Evolutionary conservation across 2,113 vertebrate genomes (phyloP), one percentile per base, ranked within the genome.

Genomic region (Rhea pennata): DNA sequence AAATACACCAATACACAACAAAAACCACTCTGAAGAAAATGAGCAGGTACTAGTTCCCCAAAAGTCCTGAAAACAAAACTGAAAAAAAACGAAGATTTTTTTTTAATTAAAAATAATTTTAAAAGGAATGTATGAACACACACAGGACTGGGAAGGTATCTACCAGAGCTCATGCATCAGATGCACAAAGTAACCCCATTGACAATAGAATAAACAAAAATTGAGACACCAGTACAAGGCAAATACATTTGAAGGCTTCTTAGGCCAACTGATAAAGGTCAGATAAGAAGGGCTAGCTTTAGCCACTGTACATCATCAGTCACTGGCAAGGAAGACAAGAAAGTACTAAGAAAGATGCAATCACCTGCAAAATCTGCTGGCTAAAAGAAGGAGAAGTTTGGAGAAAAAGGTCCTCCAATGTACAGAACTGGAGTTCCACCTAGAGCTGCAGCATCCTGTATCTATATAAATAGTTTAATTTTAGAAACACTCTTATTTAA

Each of bases 301-400:
- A 7, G 22, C 23, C 15, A 27, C 20, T 29, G 23, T 48, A 8
- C 8, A 3, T 27, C 27, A 54, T 51, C 36, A 22, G 56, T 13
- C 42, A 24, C 42, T 48, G 40, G 31, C 61, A 26, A 21, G 40
- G 83, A 5, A 14, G 44, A 40, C 6, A 4, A 44, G 36, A 29
- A n/a, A 39, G 31, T 5, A 26, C 40, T 15, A 12, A 11, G 36
- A 36, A 36, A 8, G 53, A 15, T 9, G 22, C 29, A 26, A 8
- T 39, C 64, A 51, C 17, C 0, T 4, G 13, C 5, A 23, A 15
- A 15, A 10, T 1, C 11, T 23, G 24, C 23, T 26, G 7, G 6
- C 29, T 21, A 56, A 14, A 46, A 46, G 15, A 21, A 36, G 36
- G 27, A 6, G 48, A 58, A 14, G 27, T 10, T 76, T n/a, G 7